Evolutionary conservation across 2,113 vertebrate genomes (phyloP), one percentile per base, ranked within the genome.

Genomic region (Cephalopterus ornatus): DNA sequence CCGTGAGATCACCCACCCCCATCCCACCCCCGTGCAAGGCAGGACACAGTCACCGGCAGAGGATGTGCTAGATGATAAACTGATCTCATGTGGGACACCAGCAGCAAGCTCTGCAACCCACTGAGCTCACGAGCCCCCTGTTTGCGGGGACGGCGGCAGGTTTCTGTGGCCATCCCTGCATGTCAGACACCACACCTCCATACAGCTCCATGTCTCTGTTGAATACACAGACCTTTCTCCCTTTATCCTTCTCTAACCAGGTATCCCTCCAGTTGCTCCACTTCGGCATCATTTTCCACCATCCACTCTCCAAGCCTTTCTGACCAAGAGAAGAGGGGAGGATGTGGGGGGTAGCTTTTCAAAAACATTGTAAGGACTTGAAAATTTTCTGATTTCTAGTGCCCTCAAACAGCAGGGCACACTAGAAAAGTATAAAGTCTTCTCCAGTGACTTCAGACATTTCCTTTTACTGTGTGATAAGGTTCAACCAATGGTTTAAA

Each of bases 61-160:
- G 82, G 65, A 61, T 15, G 63, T 49, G 67, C 21, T 7, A 5
- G 27, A n/a, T 24, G 19, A 5, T 10, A 21, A 66, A 12, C 71
- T 6, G 26, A 73, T 35, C 88, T 30, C 56, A 4, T 0, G 1
- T 0, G 13, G 3, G 5, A 37, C n/a, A 35, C 47, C 47, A 35
- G 63, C 63, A 73, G 32, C 81, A 28, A 8, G 10, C 59, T 12
- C 12, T 6, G 9, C 0, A 0, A 7, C 27, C n/a, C 4, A 11
- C 37, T 0, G 39, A 74, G 55, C 79, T 5, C 1, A 15, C 7
- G 8, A 89, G 65, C 37, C 46, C 17, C 37, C 3, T 22, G 41
- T 18, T n/a, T 18, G 42, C 56, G 44, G 66, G 56, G 46, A 44
- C 0, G 0, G 33, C 4, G 2, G 0, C 61, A 46, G 77, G 56